These are phyloP conservation scores for Channa striata DNA, from an alignment of 2,797 vertebrate species.

Conservation along the genomic window DNA sequence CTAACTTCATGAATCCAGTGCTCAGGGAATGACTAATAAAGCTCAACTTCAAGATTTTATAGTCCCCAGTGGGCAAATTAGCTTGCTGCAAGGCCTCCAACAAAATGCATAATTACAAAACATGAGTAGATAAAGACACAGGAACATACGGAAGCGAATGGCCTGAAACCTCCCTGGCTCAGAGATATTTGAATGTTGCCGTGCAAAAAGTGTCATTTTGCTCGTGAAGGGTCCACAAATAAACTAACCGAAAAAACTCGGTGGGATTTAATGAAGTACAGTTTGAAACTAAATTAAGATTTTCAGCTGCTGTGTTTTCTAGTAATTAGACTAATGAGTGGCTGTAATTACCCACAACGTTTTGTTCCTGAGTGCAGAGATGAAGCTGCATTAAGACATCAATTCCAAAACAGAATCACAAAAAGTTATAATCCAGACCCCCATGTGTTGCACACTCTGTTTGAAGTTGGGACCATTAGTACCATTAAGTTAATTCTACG, in stretches of 20 bases:
- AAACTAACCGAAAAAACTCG: neutral
- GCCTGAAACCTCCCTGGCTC: neutral
- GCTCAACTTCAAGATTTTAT: conserved; percentile 58
- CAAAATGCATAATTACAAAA: conserved; percentile 58
- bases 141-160: conserved; percentile 27
- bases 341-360: neutral
- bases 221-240: conserved; percentile 2
- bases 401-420: neutral
- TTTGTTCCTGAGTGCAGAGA: neutral
- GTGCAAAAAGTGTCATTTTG: conserved; percentile 23
- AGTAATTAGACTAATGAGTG: neutral
- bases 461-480: neutral
- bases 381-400: neutral
- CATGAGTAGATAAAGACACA: conserved; percentile 37
- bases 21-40: conserved; percentile 66
- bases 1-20: conserved; percentile 51
- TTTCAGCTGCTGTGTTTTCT: neutral
- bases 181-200: conserved; percentile 6
- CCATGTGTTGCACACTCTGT: neutral
- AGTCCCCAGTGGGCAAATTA: conserved; percentile 58
- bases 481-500: neutral
- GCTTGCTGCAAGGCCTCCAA: conserved; percentile 46
- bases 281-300: conserved; percentile 15
- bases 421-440: neutral
- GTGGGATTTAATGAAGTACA: conserved; percentile 7